These are phyloP conservation scores for Formicarius rufipectus DNA, from an alignment of 2,113 vertebrate species.

Conservation along the genomic window DNA sequence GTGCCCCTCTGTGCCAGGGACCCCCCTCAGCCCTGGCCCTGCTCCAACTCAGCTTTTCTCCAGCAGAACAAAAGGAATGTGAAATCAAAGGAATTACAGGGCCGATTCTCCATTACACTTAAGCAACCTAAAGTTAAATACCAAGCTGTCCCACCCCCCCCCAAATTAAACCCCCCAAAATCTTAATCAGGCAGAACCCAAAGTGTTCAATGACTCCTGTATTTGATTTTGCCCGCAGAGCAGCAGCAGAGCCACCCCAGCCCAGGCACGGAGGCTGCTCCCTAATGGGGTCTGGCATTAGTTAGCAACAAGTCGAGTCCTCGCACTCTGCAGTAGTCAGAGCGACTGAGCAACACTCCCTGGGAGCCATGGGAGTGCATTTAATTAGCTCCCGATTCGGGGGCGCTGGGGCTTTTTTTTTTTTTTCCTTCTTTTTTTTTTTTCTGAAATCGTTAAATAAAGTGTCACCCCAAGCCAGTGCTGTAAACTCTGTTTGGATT, in stretches of 20 bases:
- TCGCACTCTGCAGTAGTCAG: constrained; percentile 20
- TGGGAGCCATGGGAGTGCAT: constrained; percentile 56
- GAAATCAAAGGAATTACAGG: background rate
- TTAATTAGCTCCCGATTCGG: constrained; percentile 66
- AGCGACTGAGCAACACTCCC: constrained; percentile 19
- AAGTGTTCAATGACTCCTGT: background rate
- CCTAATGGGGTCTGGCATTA: constrained; percentile 31
- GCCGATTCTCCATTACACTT: background rate
- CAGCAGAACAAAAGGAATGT: background rate
- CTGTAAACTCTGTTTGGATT: constrained; percentile 69
- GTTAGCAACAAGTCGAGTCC: constrained; percentile 45
- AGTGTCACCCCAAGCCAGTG: constrained; percentile 62
- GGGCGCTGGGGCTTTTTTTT: background rate
- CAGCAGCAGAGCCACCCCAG: constrained; percentile 18
- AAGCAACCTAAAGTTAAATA: constrained; percentile 36
- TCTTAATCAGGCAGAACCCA: constrained; percentile 1
- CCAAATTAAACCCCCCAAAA: too few species aligned
- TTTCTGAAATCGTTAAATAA: constrained; percentile 54
- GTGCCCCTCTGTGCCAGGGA: background rate
- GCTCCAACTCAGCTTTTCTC: background rate
- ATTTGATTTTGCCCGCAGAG: constrained; percentile 36
- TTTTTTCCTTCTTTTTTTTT: background rate
- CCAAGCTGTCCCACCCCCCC: background rate
- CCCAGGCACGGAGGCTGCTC: background rate
- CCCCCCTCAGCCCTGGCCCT: background rate